Conservation (phyloP, 2,113 vertebrate species). For the Serinus canaria region DNA sequence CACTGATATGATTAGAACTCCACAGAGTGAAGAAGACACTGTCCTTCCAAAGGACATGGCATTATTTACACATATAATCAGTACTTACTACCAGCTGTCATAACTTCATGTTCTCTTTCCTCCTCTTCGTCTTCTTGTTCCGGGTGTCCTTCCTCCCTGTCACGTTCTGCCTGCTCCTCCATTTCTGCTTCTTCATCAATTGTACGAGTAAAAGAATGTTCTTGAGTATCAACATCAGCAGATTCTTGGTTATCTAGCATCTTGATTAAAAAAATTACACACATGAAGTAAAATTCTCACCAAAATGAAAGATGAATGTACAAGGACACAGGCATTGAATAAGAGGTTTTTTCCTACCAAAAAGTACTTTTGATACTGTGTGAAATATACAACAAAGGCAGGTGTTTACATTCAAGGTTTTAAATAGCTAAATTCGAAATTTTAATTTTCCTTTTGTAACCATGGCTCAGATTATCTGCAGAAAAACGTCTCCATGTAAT, state of each 20-base stretch:
- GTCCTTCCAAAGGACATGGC: not conserved
- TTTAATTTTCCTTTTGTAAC: not conserved
- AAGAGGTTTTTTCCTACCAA: not conserved
- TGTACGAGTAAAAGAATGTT: conserved; percentile 92
- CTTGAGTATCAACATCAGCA: conserved; percentile 89
- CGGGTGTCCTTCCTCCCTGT: conserved; percentile 88
- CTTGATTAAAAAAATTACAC: conserved; percentile 60
- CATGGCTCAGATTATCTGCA: not conserved
- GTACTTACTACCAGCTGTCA: conserved; percentile 96
- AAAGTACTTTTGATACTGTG: not conserved
- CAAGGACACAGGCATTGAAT: not conserved
- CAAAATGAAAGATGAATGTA: not conserved
- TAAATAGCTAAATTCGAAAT: not conserved
- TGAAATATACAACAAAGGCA: not conserved
- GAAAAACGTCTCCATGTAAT: not conserved
- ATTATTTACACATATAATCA: not conserved
- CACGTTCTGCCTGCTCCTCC: conserved; percentile 90
- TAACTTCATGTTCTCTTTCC: conserved; percentile 93
- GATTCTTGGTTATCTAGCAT: conserved; percentile 92
- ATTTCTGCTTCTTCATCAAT: conserved; percentile 97
- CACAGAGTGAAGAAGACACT: not conserved
- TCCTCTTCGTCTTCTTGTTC: conserved; percentile 95
- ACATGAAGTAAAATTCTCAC: not conserved
- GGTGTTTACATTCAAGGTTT: not conserved
- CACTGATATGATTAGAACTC: not conserved